Evolutionary conservation across 2,888 invertebrate genomes (phyloP).

Genomic region (Zelleria hepariella): DNA sequence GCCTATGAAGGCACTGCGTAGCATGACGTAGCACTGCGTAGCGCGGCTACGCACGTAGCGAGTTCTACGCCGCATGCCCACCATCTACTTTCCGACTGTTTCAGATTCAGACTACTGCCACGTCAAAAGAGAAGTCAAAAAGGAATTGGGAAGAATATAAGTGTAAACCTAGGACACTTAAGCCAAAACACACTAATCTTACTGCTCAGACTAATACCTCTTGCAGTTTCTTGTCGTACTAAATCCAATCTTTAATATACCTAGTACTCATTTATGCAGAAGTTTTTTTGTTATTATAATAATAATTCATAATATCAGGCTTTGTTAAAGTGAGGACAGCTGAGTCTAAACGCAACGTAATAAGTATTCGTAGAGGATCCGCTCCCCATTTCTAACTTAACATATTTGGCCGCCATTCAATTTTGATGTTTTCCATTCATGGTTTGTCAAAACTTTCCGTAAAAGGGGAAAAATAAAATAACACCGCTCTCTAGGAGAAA

Average conservation of each 20-base stretch:
- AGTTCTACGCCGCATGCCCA: slow-evolving; percentile 1
- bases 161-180: too few relatives aligned
- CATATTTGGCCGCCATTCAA: slow-evolving; percentile 65
- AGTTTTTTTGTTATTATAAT: too few relatives aligned
- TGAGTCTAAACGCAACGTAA: too few relatives aligned
- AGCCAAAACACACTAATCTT: too few relatives aligned
- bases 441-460: slow-evolving; percentile 62
- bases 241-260: too few relatives aligned
- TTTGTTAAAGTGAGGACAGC: too few relatives aligned
- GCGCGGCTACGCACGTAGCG: slow-evolving; percentile 6
- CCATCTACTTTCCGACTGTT: slow-evolving; percentile 13
- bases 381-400: slow-evolving; percentile 44
- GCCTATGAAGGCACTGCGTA: background rate
- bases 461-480: slow-evolving; percentile 59
- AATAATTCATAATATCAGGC: too few relatives aligned
- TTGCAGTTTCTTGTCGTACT: too few relatives aligned
- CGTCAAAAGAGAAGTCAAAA: too few relatives aligned
- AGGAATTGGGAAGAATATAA: too few relatives aligned
- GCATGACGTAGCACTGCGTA: slow-evolving; percentile 9
- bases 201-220: too few relatives aligned
- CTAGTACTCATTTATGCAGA: too few relatives aligned
- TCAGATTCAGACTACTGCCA: slow-evolving; percentile 20
- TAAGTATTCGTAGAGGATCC: slow-evolving; percentile 49
- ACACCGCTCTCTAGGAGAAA: slow-evolving; percentile 37
- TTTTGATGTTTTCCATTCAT: slow-evolving; percentile 56